phyloP scores from a whole-genome alignment of 2,113 vertebrate genomes.

The Corythaeola cristata region DNA sequence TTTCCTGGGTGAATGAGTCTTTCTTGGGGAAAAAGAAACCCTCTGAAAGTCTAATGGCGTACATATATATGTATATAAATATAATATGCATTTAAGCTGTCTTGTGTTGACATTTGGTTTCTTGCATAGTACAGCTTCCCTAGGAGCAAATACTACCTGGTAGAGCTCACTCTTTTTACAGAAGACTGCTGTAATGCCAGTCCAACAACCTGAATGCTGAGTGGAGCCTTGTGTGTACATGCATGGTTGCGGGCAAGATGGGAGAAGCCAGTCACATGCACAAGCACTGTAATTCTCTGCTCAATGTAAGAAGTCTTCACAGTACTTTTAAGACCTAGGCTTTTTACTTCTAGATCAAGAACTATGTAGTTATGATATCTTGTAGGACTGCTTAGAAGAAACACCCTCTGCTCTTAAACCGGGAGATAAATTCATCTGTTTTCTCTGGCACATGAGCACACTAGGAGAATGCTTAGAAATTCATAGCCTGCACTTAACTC shows the following conservation, averaged over 20 bases:
- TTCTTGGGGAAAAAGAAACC: neutral
- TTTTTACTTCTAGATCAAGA: neutral
- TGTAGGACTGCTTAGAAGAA: neutral
- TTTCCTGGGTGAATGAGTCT: neutral
- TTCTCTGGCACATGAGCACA: neutral
- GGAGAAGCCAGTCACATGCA: neutral
- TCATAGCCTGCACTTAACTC: neutral
- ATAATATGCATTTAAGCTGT: neutral
- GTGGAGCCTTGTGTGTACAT: neutral
- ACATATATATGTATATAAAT: neutral
- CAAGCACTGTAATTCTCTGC: neutral
- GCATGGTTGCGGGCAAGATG: fast-evolving
- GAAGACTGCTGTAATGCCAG: neutral
- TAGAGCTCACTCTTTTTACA: neutral
- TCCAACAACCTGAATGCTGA: neutral
- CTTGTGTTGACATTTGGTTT: neutral
- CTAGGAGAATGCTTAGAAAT: neutral
- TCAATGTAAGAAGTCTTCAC: neutral
- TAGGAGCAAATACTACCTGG: neutral
- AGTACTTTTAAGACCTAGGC: neutral
- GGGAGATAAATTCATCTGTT: neutral
- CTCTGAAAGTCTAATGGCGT: neutral
- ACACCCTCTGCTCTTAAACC: neutral
- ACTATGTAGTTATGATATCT: neutral
- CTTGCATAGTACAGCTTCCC: neutral